Evolutionary conservation across 2,113 vertebrate genomes (phyloP), one percentile per base, ranked within the genome.

Genomic region (Prionailurus bengalensis): DNA sequence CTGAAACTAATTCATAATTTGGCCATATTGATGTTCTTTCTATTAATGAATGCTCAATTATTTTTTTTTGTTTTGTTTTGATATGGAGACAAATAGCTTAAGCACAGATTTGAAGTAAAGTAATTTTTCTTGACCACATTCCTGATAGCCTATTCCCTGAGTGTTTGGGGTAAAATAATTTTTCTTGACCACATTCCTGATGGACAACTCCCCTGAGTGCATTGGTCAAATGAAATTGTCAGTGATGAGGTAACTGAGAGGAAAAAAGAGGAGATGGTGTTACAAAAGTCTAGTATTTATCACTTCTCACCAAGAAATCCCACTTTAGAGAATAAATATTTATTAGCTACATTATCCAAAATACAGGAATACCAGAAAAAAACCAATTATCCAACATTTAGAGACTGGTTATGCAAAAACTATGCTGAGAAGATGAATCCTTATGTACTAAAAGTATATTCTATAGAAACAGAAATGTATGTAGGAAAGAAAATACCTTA

Each of bases 1-100:
- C 79, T 89, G 55, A 91, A 91, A 79, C 4, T 55, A 79, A 94
- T 73, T 58, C 61, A 73, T 89, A 96, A 79, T 42, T 51, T 89
- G 78, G 25, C 13, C 63, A 92, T 39, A 45, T 19, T 79, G 36
- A 12, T 79, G 2, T 80, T 94, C 45, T 73, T 92, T 95, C 39
- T 83, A 66, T 74, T 89, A 91, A 74, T 3, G 0, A 90, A 45
- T 71, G 33, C 5, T 76, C 19, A 53, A 14, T 31, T 42, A 45
- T 42, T 91, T 39, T 9, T 8, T 61, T 45, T 68, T 71, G 45
- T 80, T 92, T 71, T 19, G 89, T 68, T 86, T 68, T 91, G 61
- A 89, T 78, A 70, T 33, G n/a, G 61, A 88, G 53, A 88, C 9
- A 95, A 87, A 80, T n/a, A 89, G 21, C 5, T 95, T 68, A 89